phyloP scores from a whole-genome alignment of 1,140 invertebrate species.

The Micrasema minimum region DNA sequence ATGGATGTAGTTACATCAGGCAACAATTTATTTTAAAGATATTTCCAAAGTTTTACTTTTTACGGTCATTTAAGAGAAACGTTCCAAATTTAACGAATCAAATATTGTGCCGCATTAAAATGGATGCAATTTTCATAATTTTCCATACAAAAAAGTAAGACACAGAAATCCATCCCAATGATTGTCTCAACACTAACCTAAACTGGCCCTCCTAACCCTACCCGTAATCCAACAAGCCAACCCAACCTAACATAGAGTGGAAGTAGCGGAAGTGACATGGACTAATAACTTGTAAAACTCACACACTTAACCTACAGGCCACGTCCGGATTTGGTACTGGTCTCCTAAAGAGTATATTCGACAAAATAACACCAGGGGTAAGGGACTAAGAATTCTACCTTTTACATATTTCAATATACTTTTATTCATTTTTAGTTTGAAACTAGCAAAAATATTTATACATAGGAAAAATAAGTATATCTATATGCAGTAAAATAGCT shows the following conservation, averaged over 20 bases:
- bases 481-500: constrained; percentile 32
- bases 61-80: no score
- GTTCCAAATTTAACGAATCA: no score
- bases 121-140: not conserved
- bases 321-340: constrained; percentile 69
- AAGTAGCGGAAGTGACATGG: no score
- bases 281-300: constrained; percentile 36
- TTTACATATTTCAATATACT: constrained; percentile 41
- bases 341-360: constrained; percentile 70
- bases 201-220: no score
- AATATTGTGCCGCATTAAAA: no score
- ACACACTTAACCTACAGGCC: constrained; percentile 59
- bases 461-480: constrained; percentile 18
- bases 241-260: no score
- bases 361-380: constrained; percentile 70
- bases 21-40: no score
- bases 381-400: constrained; percentile 56
- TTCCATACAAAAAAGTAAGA: no score
- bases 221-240: no score
- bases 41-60: no score
- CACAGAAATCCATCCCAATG: constrained; percentile 41
- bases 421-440: constrained; percentile 33
- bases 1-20: no score
- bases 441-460: constrained; percentile 27
- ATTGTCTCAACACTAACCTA: constrained; percentile 14